Evolutionary conservation across 2,113 vertebrate genomes (phyloP).

Genomic region (Notothenia coriiceps): DNA sequence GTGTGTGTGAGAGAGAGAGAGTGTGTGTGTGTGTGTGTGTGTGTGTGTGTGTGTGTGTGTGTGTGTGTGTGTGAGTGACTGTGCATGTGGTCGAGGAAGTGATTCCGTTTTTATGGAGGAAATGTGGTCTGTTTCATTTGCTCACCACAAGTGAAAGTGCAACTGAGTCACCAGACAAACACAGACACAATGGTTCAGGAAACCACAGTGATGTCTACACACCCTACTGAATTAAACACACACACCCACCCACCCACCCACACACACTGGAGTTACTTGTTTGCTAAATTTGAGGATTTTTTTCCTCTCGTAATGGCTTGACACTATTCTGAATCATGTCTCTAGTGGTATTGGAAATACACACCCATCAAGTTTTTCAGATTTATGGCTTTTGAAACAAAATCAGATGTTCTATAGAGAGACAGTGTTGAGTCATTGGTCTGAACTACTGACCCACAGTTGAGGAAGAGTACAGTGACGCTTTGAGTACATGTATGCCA

Average conservation of each 20-base stretch:
- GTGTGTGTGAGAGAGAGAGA: no score
- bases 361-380: conserved; percentile 21
- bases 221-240: conserved; percentile 23
- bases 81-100: conserved; percentile 53
- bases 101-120: conserved; percentile 59
- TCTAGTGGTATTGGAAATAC: conserved; percentile 20
- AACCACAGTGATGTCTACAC: conserved; percentile 58
- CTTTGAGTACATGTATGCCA: not conserved
- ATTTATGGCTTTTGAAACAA: conserved; percentile 39
- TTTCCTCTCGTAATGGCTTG: conserved; percentile 41
- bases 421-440: conserved; percentile 27
- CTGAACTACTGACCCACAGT: conserved; percentile 46
- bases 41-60: not conserved
- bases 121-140: conserved; percentile 59
- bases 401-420: conserved; percentile 20
- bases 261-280: conserved; percentile 5
- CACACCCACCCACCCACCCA: conserved; percentile 2
- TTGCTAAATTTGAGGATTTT: conserved; percentile 36
- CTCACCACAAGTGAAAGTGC: conserved; percentile 65
- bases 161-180: conserved; percentile 74
- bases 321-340: conserved; percentile 60
- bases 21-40: no score
- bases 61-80: conserved; percentile 20
- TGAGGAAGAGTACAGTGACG: conserved; percentile 8
- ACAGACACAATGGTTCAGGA: conserved; percentile 67